Conservation (phyloP, 2,797 vertebrate species). For the Oceanodroma leucorhoa region DNA sequence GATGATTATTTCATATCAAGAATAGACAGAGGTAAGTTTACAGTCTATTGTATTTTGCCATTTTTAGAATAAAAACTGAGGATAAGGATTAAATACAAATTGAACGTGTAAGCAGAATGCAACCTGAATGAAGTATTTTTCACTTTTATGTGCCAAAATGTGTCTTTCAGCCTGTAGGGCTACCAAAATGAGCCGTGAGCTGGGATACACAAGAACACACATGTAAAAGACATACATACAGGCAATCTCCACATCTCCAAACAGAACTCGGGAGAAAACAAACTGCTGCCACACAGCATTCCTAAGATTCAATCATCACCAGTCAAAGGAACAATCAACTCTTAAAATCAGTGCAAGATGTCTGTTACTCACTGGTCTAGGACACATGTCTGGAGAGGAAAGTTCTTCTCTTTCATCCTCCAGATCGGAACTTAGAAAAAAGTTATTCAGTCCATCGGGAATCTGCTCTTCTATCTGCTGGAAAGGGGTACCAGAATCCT, state of each 20-base stretch:
- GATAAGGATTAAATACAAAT: not conserved
- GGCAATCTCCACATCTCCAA: not conserved
- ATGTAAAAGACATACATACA: not conserved
- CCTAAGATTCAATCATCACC: not conserved
- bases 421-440: slow-evolving; percentile 81
- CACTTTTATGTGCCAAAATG: not conserved
- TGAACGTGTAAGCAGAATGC: not conserved
- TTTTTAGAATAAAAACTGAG: not conserved
- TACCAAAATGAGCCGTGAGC: not conserved
- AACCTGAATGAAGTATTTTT: not conserved
- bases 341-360: not conserved
- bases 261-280: not conserved
- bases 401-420: slow-evolving; percentile 82
- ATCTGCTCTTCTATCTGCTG: slow-evolving; percentile 61
- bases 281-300: not conserved
- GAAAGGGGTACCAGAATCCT: not conserved
- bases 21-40: not conserved
- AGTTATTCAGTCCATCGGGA: slow-evolving; percentile 72
- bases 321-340: not conserved
- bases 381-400: slow-evolving; percentile 90
- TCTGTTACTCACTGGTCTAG: slow-evolving; percentile 85
- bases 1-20: not conserved
- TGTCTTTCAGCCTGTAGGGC: not conserved
- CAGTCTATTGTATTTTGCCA: not conserved
- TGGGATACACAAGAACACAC: not conserved